Base-by-base conservation (phyloP, 2,888 invertebrate genomes). In the Syritta pipiens region DNA sequence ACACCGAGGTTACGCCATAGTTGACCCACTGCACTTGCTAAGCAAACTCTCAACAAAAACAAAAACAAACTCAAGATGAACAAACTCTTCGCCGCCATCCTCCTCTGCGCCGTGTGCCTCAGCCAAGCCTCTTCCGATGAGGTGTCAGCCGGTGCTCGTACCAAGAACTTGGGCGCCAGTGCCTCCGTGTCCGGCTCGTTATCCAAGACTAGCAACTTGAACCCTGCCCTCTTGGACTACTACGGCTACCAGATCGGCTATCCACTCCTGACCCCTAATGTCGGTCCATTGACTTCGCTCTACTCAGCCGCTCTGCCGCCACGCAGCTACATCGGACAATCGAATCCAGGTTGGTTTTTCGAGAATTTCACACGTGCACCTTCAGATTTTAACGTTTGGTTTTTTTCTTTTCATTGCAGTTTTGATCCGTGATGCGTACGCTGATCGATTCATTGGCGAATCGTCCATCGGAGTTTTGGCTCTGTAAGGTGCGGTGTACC, bases 221-320 rank as follows among this genome's bases (percentile, higher is more conserved):
- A 86, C 22, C 85, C 82, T 77, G 17, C 72, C 20, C 81, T 83
- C 1, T 68, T 88, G 24, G 81, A 85, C 72, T 69, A 49, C 26
- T 86, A 85, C 74, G 87, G 86, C 63, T 82, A 84, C 79, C 81
- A 86, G 81, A 85, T 84, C 77, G 86, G 86, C 65, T 46, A 44
- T 4, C 87, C 87, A 30, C 82, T 87, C 10, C 81, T 87, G 79
- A 83, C 76, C 40, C 84, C 82, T 48, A 60, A 83, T 1, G 84
- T 83, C 24, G 87, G 87, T 2, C 82, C 83, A 3, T 72, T 86
- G 82, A 85, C 86, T 53, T 67, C 55, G 14, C 82, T 87, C 19
- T 84, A 85, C 51, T 84, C 85, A n/a, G 88, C 88, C 49, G 81
- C 86, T 4, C 67, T 88, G 81, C 86, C 86, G 14, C 83, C 88